A percentile compares a stretch with the other conserved stretches of the same genome.
phyloP scores from a whole-genome alignment of 2,113 vertebrate species.

The Tupaia chinensis region DNA sequence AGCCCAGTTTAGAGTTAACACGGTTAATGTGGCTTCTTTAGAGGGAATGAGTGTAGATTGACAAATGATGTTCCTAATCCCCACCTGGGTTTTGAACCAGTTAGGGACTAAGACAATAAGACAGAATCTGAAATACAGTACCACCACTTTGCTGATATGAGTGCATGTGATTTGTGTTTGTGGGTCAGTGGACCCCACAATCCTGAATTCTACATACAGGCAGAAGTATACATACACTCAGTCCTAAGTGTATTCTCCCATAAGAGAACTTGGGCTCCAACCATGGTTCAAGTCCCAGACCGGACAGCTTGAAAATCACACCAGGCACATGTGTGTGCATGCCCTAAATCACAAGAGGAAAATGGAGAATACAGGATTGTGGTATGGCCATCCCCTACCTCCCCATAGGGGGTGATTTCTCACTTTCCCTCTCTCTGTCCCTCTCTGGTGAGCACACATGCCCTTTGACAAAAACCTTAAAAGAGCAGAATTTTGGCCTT shows the following conservation, averaged over 20 bases:
- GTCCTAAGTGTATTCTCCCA: background rate
- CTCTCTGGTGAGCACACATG: no score
- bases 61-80: background rate
- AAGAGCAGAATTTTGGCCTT: background rate
- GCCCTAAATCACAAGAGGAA: no score
- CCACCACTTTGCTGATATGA: background rate
- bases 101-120: background rate
- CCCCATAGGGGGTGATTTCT: no score
- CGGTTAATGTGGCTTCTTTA: no score
- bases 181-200: background rate
- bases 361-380: no score
- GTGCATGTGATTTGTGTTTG: slow-evolving; percentile 8
- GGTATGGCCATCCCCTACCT: no score
- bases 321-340: no score
- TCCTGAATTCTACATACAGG: background rate
- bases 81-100: background rate
- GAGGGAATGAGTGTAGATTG: background rate
- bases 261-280: background rate
- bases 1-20: background rate
- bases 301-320: no score
- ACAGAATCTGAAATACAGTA: background rate
- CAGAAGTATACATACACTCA: background rate
- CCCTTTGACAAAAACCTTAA: no score
- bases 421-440: no score
- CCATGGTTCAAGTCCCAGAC: no score